phyloP scores from a whole-genome alignment of 1,140 invertebrate species.

The Dendroctonus valens region DNA sequence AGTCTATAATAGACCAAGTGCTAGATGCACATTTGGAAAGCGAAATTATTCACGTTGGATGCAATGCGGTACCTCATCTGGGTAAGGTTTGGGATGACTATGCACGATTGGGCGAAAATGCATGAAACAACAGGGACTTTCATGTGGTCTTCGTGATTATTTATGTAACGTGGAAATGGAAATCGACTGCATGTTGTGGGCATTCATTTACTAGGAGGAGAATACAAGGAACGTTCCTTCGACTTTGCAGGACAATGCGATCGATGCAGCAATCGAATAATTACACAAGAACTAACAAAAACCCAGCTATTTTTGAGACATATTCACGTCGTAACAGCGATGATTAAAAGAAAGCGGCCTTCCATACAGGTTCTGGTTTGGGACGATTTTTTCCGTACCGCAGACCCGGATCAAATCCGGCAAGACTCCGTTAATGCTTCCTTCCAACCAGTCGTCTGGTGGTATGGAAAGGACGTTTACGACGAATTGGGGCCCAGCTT shows the following conservation, averaged over 20 bases:
- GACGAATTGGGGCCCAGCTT: slow-evolving; percentile 50
- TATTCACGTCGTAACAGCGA: slow-evolving; percentile 61
- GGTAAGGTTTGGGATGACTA: slow-evolving; percentile 51
- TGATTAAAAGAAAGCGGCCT: slow-evolving; percentile 63
- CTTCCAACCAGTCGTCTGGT: slow-evolving; percentile 85
- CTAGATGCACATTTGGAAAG: slow-evolving; percentile 39
- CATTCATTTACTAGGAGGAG: not conserved
- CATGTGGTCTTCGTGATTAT: too few relatives aligned
- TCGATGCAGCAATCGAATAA: slow-evolving; percentile 55
- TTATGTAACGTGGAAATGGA: too few relatives aligned
- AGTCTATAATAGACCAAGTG: slow-evolving; percentile 39
- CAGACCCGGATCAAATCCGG: slow-evolving; percentile 56
- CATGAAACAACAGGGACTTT: not conserved
- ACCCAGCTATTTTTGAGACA: slow-evolving; percentile 63
- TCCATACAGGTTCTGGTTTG: slow-evolving; percentile 69
- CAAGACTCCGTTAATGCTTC: too few relatives aligned
- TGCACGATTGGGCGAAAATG: too few relatives aligned
- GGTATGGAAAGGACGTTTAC: slow-evolving; percentile 63
- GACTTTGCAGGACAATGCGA: slow-evolving; percentile 56
- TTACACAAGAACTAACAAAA: slow-evolving; percentile 34
- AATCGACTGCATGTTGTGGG: not conserved
- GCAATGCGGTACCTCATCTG: slow-evolving; percentile 79
- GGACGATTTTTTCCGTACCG: slow-evolving; percentile 89
- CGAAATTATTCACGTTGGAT: slow-evolving; percentile 70
- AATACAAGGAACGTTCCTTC: too few relatives aligned